These are phyloP conservation scores for Potorous gilbertii DNA, from an alignment of 2,797 vertebrate species.

Conservation along the genomic window DNA sequence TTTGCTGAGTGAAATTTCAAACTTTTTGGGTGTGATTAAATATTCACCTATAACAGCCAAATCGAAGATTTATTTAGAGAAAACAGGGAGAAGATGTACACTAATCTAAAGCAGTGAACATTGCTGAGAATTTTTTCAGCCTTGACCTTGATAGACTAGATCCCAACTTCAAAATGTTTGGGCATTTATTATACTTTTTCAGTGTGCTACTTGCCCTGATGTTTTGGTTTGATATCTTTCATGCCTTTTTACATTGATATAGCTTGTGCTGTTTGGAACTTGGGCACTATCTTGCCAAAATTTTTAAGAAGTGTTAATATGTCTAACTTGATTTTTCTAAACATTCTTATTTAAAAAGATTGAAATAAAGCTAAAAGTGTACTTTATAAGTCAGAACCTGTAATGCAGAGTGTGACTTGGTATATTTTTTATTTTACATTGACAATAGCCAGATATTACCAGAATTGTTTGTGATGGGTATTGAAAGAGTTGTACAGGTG, in stretches of 20 bases:
- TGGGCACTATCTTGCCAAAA: constrained; percentile 70
- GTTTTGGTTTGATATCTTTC: constrained; percentile 48
- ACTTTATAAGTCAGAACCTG: constrained; percentile 57
- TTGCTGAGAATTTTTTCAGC: constrained; percentile 35
- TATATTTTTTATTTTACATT: constrained; percentile 64
- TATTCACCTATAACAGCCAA: constrained; percentile 18
- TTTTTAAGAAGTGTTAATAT: constrained; percentile 57
- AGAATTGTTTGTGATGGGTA: constrained; percentile 34
- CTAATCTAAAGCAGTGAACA: constrained; percentile 48
- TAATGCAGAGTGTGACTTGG: constrained; percentile 63
- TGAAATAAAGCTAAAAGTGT: constrained; percentile 61
- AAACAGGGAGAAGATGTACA: constrained; percentile 64
- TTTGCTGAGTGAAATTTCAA: constrained; percentile 54
- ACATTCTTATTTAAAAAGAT: constrained; percentile 63
- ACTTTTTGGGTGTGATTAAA: constrained; percentile 56
- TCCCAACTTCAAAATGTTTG: constrained; percentile 61
- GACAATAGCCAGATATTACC: constrained; percentile 33
- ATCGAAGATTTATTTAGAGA: constrained; percentile 53
- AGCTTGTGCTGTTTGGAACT: constrained; percentile 54
- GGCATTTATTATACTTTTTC: constrained; percentile 50
- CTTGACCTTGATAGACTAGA: constrained; percentile 52
- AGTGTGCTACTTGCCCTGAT: constrained; percentile 14
- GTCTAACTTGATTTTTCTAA: constrained; percentile 38
- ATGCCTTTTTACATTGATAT: constrained; percentile 59
- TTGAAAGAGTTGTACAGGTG: background rate